Conservation (phyloP, 1,140 invertebrate genomes). For the Thereuonema tuberculata region DNA sequence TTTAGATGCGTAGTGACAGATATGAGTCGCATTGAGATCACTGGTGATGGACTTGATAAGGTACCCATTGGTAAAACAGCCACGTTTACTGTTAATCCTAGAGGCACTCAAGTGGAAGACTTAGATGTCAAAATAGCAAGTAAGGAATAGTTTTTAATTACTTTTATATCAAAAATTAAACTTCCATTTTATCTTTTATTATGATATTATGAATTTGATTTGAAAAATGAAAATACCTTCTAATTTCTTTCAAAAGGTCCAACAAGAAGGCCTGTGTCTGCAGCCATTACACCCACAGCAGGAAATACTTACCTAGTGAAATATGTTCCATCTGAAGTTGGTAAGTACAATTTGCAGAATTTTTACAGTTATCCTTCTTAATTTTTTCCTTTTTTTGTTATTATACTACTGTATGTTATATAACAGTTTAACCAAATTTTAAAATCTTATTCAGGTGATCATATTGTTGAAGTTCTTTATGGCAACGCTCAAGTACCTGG, state of each 20-base stretch:
- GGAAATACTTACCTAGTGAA: conserved; percentile 18
- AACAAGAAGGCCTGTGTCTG: neutral
- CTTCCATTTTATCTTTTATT: neutral
- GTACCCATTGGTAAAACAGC: conserved; percentile 74
- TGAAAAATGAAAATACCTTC: neutral
- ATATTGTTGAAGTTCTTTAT: conserved; percentile 78
- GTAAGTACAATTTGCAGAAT: conserved; percentile 15
- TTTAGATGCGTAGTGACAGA: conserved; percentile 55
- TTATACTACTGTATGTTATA: too few relatives aligned
- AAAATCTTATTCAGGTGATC: conserved; percentile 45
- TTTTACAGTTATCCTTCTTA: neutral
- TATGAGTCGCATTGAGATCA: conserved; percentile 56
- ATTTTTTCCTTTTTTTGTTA: neutral
- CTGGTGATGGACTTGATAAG: conserved; percentile 73
- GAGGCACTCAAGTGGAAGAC: conserved; percentile 45
- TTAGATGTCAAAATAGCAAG: conserved; percentile 51
- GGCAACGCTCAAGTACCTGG: conserved; percentile 72
- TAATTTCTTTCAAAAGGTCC: neutral
- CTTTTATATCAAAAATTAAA: neutral
- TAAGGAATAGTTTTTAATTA: conserved; percentile 12
- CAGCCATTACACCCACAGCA: neutral
- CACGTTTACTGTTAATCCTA: conserved; percentile 66
- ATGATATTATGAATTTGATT: neutral
- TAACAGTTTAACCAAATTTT: too few relatives aligned
- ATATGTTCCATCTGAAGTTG: conserved; percentile 23